Percentiles rank a stretch among this genome's conserved stretches.
These are phyloP conservation scores for Rhopalosiphum padi DNA, from an alignment of 1,140 invertebrate genomes.

Conservation along the genomic window DNA sequence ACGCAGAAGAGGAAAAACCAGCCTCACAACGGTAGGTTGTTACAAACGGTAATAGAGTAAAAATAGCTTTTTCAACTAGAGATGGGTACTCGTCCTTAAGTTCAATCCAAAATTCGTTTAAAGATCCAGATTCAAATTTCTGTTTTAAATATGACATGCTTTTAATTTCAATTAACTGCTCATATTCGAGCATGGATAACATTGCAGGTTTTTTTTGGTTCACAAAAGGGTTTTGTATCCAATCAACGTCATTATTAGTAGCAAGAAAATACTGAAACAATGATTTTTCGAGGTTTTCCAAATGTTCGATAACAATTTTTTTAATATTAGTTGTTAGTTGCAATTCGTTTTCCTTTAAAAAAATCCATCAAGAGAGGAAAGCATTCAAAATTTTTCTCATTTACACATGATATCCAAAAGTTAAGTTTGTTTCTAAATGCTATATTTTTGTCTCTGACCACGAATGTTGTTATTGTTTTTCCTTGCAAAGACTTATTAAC, in stretches of 20 bases:
- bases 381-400: neutral
- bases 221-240: conserved; percentile 28
- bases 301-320: conserved; percentile 4
- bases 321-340: conserved; percentile 10
- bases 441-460: conserved; percentile 39
- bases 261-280: neutral
- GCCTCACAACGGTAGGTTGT: conserved; percentile 16
- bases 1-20: neutral
- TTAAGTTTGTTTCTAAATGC: neutral
- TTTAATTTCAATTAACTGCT: neutral
- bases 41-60: neutral
- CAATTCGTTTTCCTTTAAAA: conserved; percentile 20
- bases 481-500: conserved; percentile 64
- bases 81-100: neutral
- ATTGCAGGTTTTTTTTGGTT: neutral
- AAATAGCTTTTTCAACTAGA: neutral
- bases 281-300: neutral
- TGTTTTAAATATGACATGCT: conserved; percentile 11
- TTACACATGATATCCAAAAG: neutral
- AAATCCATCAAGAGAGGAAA: conserved; percentile 17
- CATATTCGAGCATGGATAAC: conserved; percentile 29
- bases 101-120: conserved; percentile 14
- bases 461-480: neutral
- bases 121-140: neutral
- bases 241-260: conserved; percentile 22